These are phyloP conservation scores for Propithecus deckenii DNA, from an alignment of 2,797 vertebrate species.

Conservation along the genomic window DNA sequence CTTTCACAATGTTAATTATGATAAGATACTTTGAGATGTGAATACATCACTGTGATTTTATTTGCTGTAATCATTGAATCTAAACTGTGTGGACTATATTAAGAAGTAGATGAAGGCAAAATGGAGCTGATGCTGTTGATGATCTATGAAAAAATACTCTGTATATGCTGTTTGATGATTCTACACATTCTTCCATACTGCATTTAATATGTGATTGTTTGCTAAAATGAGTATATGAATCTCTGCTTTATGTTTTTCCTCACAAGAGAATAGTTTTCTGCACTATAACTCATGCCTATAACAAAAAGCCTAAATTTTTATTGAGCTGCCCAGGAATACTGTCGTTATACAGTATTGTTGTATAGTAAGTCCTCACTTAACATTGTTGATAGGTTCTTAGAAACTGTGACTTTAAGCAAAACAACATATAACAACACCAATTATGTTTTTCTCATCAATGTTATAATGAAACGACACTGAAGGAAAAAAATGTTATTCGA, in stretches of 20 bases:
- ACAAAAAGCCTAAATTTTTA: conserved; percentile 36
- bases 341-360: background rate
- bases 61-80: background rate
- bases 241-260: background rate
- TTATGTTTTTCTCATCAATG: background rate
- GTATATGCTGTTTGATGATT: background rate
- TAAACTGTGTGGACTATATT: background rate
- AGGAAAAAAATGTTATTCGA: background rate
- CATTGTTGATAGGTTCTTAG: background rate
- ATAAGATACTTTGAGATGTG: background rate
- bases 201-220: background rate
- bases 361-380: background rate
- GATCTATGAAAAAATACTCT: background rate
- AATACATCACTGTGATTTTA: background rate
- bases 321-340: background rate
- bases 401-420: background rate
- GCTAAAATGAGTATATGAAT: background rate
- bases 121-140: background rate
- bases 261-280: background rate
- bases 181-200: background rate
- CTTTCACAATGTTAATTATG: background rate
- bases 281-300: background rate
- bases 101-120: background rate
- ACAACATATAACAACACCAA: background rate
- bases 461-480: background rate